Conservation (phyloP, 2,888 invertebrate species). For the Microdon myrmicae region DNA sequence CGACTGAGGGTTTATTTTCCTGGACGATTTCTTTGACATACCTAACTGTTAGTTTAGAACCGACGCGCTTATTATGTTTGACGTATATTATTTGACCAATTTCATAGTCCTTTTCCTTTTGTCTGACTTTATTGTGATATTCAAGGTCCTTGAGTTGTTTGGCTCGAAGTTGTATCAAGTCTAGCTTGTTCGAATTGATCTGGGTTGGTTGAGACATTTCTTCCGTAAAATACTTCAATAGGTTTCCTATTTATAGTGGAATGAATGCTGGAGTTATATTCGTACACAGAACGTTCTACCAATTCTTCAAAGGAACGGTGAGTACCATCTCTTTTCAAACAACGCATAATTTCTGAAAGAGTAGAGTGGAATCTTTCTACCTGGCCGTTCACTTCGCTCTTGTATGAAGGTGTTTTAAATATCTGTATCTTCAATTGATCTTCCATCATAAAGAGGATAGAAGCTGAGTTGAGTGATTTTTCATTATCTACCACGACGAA, state of each 20-base stretch:
- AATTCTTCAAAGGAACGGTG: conserved; percentile 3
- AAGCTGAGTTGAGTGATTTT: conserved; percentile 20
- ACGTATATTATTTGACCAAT: conserved; percentile 13
- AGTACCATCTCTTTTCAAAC: background rate
- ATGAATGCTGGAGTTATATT: conserved; percentile 18
- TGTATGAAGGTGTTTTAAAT: conserved; percentile 12
- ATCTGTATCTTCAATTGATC: conserved; percentile 17
- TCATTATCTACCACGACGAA: conserved; percentile 37
- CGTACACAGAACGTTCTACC: conserved; percentile 4
- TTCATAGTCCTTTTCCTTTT: conserved; percentile 10
- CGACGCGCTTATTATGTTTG: conserved; percentile 19
- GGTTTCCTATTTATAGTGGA: conserved; percentile 16
- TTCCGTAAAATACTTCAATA: conserved; percentile 9
- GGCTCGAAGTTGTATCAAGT: conserved; percentile 3
- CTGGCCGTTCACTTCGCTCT: conserved; percentile 13
- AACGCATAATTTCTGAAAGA: conserved; percentile 13
- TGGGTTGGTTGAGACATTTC: conserved; percentile 5
- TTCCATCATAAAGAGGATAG: conserved; percentile 28
- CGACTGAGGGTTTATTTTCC: conserved; percentile 23
- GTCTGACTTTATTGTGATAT: conserved; percentile 9
- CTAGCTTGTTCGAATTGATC: conserved; percentile 12
- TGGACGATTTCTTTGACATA: conserved; percentile 19
- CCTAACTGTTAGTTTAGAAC: conserved; percentile 15
- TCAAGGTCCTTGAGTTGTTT: conserved; percentile 17
- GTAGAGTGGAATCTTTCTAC: conserved; percentile 17